Conservation (phyloP, 30 jellyfish, hydroid and myxozoan genomes). For the Hydra vulgaris region DNA sequence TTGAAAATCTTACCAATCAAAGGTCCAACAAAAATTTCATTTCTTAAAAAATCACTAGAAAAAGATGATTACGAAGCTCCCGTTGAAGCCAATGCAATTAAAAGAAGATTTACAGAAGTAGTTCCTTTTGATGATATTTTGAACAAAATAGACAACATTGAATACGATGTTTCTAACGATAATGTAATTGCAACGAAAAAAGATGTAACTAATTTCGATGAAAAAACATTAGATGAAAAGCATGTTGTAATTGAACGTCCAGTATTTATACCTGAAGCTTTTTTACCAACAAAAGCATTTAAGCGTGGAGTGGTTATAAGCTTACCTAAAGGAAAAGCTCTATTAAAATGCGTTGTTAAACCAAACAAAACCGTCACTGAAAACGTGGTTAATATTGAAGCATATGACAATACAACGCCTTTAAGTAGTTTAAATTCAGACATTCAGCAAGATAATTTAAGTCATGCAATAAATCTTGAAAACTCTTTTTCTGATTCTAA, state of each 20-base stretch:
- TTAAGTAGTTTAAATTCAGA: background rate
- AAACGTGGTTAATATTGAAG: background rate
- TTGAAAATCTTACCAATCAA: constrained; percentile 31
- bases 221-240: background rate
- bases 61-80: background rate
- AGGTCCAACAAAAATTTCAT: background rate
- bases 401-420: constrained; percentile 14
- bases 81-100: constrained; percentile 6
- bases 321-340: constrained; percentile 91
- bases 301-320: constrained; percentile 89
- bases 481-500: background rate
- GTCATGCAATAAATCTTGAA: background rate
- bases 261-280: constrained; percentile 48
- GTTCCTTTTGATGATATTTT: constrained; percentile 10
- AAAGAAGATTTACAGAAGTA: background rate
- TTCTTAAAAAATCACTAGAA: background rate
- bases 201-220: constrained; percentile 7
- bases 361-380: constrained; percentile 8
- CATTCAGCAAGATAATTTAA: background rate
- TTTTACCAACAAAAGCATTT: constrained; percentile 78
- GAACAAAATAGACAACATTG: constrained; percentile 3
- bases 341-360: constrained; percentile 72
- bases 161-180: background rate
- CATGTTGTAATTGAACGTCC: constrained; percentile 40
- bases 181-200: constrained; percentile 14